These are phyloP conservation scores for Chrysoperla carnea DNA, from an alignment of 1,140 invertebrate genomes.

Conservation along the genomic window DNA sequence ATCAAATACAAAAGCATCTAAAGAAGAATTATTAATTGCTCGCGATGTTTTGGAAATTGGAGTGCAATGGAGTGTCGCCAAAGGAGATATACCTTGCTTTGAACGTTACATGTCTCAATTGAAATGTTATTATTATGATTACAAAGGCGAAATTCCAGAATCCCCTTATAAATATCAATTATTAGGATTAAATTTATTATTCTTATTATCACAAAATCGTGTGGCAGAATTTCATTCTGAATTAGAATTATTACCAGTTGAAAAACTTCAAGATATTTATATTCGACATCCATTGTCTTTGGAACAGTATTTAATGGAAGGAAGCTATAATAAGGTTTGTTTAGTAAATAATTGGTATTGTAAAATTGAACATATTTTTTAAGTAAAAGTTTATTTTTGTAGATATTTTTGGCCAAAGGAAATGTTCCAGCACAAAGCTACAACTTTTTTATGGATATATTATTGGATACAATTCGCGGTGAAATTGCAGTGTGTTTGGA, in stretches of 20 bases:
- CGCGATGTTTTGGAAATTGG: conserved; percentile 90
- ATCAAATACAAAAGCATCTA: conserved; percentile 53
- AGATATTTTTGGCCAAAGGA: conserved; percentile 69
- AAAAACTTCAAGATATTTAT: conserved; percentile 89
- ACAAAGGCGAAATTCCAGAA: conserved; percentile 73
- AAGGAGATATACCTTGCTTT: conserved; percentile 84
- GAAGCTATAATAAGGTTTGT: conserved; percentile 88
- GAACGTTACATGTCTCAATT: conserved; percentile 92
- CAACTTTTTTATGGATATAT: conserved; percentile 93
- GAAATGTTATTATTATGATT: conserved; percentile 96
- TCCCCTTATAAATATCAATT: conserved; percentile 92
- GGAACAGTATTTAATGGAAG: conserved; percentile 98
- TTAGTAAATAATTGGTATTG: neutral
- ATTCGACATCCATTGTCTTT: conserved; percentile 88
- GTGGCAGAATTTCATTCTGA: conserved; percentile 99
- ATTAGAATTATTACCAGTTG: conserved; percentile 82
- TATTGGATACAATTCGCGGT: conserved; percentile 86
- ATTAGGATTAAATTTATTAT: conserved; percentile 86
- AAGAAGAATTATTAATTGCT: conserved; percentile 76
- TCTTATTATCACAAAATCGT: conserved; percentile 88
- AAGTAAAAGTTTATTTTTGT: conserved; percentile 10
- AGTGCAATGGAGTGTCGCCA: conserved; percentile 84
- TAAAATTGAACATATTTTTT: neutral
- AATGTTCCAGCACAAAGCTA: conserved; percentile 95
- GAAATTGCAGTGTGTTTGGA: conserved; percentile 95